Conservation (phyloP, 2,797 vertebrate genomes). For the Esox lucius region DNA sequence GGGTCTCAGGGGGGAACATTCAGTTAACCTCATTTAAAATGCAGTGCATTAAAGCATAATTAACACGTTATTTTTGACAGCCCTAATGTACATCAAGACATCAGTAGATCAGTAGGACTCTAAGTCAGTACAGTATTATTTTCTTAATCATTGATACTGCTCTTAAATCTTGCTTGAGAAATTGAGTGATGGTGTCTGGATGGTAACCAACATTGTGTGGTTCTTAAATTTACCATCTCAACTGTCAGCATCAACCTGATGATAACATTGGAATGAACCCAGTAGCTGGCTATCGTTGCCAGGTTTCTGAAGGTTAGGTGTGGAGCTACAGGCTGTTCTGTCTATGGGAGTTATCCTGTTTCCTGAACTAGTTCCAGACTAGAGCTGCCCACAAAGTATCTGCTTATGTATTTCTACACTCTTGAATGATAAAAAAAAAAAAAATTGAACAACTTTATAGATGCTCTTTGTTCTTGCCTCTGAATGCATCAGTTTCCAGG, state of each 20-base stretch:
- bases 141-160: background rate
- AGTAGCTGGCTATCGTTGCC: background rate
- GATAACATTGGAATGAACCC: background rate
- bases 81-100: too few relatives aligned
- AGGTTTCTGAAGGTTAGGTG: background rate
- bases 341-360: background rate
- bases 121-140: too few relatives aligned
- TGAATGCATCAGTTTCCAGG: constrained; percentile 61
- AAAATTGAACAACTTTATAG: constrained; percentile 13
- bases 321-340: background rate
- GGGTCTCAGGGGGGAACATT: too few relatives aligned
- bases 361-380: background rate
- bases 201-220: background rate
- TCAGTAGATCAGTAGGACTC: too few relatives aligned
- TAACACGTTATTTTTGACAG: too few relatives aligned
- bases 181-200: background rate
- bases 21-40: too few relatives aligned
- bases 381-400: background rate
- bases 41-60: too few relatives aligned
- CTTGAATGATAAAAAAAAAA: background rate
- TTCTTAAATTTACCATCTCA: background rate
- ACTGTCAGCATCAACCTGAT: background rate
- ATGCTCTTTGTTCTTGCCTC: constrained; percentile 52
- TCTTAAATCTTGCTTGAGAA: background rate
- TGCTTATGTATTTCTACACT: background rate